Conservation (phyloP, 2,888 invertebrate genomes). For the Drepanosiphum platanoidis region DNA sequence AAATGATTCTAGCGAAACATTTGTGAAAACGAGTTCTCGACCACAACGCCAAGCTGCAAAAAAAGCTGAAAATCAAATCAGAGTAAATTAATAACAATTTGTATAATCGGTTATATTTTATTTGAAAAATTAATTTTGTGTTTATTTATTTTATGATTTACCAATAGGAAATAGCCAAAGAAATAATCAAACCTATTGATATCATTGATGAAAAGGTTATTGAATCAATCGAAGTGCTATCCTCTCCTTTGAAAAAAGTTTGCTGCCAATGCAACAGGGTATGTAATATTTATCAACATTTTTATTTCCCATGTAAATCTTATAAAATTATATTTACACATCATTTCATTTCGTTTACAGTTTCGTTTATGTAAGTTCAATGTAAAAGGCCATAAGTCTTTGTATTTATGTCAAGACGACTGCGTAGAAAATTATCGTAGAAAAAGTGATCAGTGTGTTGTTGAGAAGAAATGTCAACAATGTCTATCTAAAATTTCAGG, state of each 20-base stretch:
- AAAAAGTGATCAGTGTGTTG: constrained; percentile 30
- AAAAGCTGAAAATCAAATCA: constrained; percentile 65
- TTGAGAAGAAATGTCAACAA: constrained; percentile 61
- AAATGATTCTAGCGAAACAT: background rate
- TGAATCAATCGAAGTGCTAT: constrained; percentile 41
- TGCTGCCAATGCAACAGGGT: constrained; percentile 62
- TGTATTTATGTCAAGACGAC: constrained; percentile 59
- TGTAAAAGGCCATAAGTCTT: constrained; percentile 27
- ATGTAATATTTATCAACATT: background rate
- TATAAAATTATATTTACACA: background rate
- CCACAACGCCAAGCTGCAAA: constrained; percentile 65
- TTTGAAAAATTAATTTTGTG: background rate
- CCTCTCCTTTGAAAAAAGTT: constrained; percentile 58
- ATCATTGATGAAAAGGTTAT: constrained; percentile 42
- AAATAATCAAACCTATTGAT: constrained; percentile 57
- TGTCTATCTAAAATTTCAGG: constrained; percentile 53
- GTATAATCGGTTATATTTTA: background rate
- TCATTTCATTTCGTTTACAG: background rate
- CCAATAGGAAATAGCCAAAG: constrained; percentile 63
- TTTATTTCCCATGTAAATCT: background rate
- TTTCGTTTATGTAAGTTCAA: constrained; percentile 56
- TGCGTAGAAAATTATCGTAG: constrained; percentile 35
- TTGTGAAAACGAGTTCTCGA: constrained; percentile 52
- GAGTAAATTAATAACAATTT: constrained; percentile 63
- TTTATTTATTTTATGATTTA: background rate